phyloP scores from a whole-genome alignment of 2,113 vertebrate genomes.

The western clawed frog (Xenopus tropicalis) region DNA sequence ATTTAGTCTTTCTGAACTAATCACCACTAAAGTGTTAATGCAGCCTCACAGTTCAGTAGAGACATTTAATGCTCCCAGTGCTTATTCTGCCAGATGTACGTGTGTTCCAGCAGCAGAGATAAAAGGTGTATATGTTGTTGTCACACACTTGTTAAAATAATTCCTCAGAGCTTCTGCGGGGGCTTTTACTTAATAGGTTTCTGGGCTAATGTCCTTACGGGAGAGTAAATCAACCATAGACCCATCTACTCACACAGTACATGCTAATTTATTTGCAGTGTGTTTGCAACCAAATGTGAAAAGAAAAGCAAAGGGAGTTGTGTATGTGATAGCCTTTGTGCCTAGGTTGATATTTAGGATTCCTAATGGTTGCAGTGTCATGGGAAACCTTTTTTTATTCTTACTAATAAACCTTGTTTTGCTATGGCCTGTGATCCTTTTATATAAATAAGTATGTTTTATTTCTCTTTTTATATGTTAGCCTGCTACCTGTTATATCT shows the following conservation, averaged over 20 bases:
- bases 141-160: conserved; percentile 28
- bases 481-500: no score
- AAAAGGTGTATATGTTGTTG: conserved; percentile 20
- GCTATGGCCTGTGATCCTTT: no score
- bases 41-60: background rate
- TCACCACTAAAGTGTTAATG: conserved; percentile 26
- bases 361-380: no score
- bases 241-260: background rate
- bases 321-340: no score
- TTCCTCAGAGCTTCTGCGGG: background rate
- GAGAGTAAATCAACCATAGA: background rate
- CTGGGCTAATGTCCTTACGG: background rate
- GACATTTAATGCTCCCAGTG: background rate
- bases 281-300: no score
- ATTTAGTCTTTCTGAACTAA: conserved; percentile 11
- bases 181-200: background rate
- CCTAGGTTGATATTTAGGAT: no score
- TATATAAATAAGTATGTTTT: no score
- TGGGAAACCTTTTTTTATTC: no score
- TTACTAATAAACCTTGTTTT: no score
- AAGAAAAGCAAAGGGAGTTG: no score
- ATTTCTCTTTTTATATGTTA: no score
- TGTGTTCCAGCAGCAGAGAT: conserved; percentile 5
- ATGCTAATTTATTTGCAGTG: conserved; percentile 1
- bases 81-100: conserved; percentile 11